Conservation (phyloP, 2,797 vertebrate genomes). For the Bovichtus diacanthus region DNA sequence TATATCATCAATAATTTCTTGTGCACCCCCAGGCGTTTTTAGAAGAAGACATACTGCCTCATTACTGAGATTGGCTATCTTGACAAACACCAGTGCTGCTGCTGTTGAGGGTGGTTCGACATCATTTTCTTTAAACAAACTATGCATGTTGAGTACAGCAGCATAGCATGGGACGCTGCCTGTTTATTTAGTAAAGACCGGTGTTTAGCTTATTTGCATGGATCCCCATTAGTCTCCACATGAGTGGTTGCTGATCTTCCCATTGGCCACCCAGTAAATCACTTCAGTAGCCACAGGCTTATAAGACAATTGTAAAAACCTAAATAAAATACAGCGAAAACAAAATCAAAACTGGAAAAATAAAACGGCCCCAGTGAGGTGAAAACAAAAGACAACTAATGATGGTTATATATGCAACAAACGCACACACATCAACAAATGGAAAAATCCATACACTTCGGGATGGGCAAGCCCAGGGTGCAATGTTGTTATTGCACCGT, state of each 20-base stretch:
- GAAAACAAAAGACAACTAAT: too few relatives aligned
- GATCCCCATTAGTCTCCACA: constrained; percentile 7
- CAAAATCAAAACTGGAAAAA: not conserved
- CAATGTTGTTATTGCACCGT: too few relatives aligned
- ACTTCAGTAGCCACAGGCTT: not conserved
- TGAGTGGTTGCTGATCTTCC: constrained; percentile 21
- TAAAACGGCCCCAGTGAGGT: too few relatives aligned
- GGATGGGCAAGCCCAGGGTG: too few relatives aligned
- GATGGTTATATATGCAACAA: too few relatives aligned
- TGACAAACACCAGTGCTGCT: constrained; percentile 16
- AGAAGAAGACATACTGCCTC: constrained; percentile 10
- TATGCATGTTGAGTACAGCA: constrained; percentile 22
- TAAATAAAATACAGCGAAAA: not conserved
- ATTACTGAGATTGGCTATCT: constrained; percentile 34
- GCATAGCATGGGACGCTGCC: constrained; percentile 31
- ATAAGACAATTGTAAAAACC: not conserved
- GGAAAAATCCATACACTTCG: too few relatives aligned
- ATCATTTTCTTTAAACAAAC: constrained; percentile 29
- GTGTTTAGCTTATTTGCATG: constrained; percentile 17
- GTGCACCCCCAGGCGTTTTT: not conserved
- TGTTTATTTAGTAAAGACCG: constrained; percentile 5
- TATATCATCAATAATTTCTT: constrained; percentile 27
- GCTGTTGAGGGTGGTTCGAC: constrained; percentile 1
- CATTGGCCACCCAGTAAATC: not conserved
- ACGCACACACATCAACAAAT: too few relatives aligned